phyloP scores from a whole-genome alignment of 2,888 invertebrate species.

The Drosophila kuntzei region DNA sequence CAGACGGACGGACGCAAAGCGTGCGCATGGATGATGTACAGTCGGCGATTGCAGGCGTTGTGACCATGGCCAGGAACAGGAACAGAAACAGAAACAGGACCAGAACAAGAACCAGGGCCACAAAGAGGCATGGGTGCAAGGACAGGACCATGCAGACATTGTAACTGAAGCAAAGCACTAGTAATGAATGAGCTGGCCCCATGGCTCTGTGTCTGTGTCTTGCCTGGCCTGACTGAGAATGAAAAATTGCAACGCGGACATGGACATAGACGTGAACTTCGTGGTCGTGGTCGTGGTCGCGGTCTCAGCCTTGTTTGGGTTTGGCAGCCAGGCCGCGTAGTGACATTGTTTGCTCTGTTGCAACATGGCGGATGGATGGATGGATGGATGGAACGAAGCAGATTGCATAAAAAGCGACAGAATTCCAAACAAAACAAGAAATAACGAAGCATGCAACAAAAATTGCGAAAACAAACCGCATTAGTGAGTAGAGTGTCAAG shows the following conservation, averaged over 20 bases:
- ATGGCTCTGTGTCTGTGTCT: constrained; percentile 24
- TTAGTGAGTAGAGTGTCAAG: constrained; percentile 53
- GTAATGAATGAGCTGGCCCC: constrained; percentile 72
- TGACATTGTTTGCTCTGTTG: constrained; percentile 72
- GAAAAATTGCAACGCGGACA: constrained; percentile 70
- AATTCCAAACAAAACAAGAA: constrained; percentile 71
- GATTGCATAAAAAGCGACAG: constrained; percentile 59
- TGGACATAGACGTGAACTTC: constrained; percentile 19
- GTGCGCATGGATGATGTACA: constrained; percentile 70
- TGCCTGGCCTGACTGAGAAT: constrained; percentile 52
- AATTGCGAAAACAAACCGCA: constrained; percentile 75
- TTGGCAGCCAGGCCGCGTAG: constrained; percentile 71
- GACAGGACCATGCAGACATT: constrained; percentile 36
- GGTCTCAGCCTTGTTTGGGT: constrained; percentile 74
- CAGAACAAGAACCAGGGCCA: neutral
- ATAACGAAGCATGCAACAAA: constrained; percentile 69
- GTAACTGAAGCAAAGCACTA: constrained; percentile 57
- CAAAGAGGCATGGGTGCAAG: constrained; percentile 21
- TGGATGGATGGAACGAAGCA: constrained; percentile 33
- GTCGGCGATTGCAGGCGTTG: constrained; percentile 66
- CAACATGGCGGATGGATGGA: constrained; percentile 9
- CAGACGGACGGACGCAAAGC: constrained; percentile 50
- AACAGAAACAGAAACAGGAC: neutral
- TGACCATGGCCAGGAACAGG: constrained; percentile 25
- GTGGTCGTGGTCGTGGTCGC: constrained; percentile 23